Conservation (phyloP, 1,140 invertebrate species). For the Maniola jurtina region DNA sequence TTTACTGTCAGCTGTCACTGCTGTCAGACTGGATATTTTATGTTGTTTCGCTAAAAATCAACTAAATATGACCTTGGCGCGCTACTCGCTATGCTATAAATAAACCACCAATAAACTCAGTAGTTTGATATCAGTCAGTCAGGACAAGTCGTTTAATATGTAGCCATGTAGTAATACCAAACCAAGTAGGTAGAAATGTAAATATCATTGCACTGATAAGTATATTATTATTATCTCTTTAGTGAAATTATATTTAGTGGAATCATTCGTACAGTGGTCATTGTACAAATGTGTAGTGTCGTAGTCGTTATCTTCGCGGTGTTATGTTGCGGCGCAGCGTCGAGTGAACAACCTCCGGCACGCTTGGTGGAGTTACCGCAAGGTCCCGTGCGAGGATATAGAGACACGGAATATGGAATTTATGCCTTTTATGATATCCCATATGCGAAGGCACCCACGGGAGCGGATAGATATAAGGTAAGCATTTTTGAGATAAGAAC, state of each 20-base stretch:
- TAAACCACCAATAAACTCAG: too few relatives aligned
- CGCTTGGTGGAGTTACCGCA: constrained; percentile 35
- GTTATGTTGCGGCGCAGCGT: not conserved
- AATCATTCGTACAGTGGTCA: not conserved
- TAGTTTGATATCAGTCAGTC: too few relatives aligned
- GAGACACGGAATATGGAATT: constrained; percentile 30
- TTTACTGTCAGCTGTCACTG: too few relatives aligned
- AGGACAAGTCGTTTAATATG: too few relatives aligned
- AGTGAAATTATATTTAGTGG: not conserved
- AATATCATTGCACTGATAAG: too few relatives aligned
- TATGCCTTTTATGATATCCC: constrained; percentile 53
- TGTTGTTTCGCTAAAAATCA: too few relatives aligned
- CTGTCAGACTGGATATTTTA: too few relatives aligned
- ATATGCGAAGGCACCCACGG: constrained; percentile 51
- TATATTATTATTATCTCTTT: not conserved
- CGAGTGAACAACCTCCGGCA: constrained; percentile 6
- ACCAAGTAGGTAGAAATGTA: too few relatives aligned
- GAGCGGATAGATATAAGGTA: constrained; percentile 50
- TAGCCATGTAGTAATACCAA: too few relatives aligned
- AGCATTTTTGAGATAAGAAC: not conserved
- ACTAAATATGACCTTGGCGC: too few relatives aligned
- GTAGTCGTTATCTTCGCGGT: not conserved
- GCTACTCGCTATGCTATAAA: too few relatives aligned
- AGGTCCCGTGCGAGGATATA: constrained; percentile 50
- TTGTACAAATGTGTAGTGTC: constrained; percentile 8